Evolutionary conservation across 2,888 invertebrate genomes (phyloP).

Genomic region (Drosophila dives): DNA sequence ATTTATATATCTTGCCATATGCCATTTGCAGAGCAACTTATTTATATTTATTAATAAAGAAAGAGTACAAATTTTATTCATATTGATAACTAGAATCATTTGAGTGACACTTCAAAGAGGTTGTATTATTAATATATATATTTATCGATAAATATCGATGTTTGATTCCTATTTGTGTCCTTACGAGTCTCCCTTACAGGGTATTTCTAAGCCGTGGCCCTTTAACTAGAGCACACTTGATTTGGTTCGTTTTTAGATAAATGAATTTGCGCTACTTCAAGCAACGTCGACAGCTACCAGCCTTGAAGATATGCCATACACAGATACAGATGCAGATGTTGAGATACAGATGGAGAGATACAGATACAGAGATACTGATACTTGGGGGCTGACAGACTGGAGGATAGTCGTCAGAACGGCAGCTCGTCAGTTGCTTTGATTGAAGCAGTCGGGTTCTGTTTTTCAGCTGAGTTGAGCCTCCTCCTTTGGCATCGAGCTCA

Average conservation of each 20-base stretch:
- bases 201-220: not conserved
- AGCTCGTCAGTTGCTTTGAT: slow-evolving; percentile 75
- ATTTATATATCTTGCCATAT: too few species aligned
- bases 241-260: slow-evolving; percentile 68
- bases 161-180: not conserved
- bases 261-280: slow-evolving; percentile 77
- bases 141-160: not conserved
- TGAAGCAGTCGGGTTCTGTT: slow-evolving; percentile 60
- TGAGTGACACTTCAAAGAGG: not conserved
- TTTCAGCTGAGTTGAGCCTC: slow-evolving; percentile 1
- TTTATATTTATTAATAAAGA: too few species aligned
- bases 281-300: slow-evolving; percentile 67
- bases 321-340: slow-evolving; percentile 40
- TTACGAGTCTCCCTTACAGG: too few species aligned
- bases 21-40: not conserved
- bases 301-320: slow-evolving; percentile 16
- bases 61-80: too few species aligned
- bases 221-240: slow-evolving; percentile 11
- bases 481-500: slow-evolving; percentile 13
- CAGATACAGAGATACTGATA: slow-evolving; percentile 38
- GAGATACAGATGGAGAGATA: slow-evolving; percentile 34
- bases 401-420: slow-evolving; percentile 59
- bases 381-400: slow-evolving; percentile 18
- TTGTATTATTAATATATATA: not conserved
- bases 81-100: too few species aligned